Percentiles rank a stretch among this genome's conserved stretches.
These are phyloP conservation scores for Lophochroa leadbeateri DNA, from an alignment of 2,113 vertebrate genomes.

Conservation along the genomic window DNA sequence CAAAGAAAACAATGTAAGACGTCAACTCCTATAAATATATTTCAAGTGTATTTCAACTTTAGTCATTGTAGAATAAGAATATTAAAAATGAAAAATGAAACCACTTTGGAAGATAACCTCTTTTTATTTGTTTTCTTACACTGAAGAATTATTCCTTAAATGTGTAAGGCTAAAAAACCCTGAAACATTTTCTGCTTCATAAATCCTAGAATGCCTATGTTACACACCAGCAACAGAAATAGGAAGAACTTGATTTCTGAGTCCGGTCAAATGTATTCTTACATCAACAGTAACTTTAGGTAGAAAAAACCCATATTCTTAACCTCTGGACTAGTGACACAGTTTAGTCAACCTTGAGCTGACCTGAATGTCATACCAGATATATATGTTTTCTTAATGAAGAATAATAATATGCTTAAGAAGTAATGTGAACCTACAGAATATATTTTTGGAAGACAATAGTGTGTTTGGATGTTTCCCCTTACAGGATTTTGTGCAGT, in stretches of 20 bases:
- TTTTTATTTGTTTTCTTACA: background rate
- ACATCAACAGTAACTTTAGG: background rate
- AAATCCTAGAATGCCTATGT: background rate
- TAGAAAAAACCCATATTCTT: background rate
- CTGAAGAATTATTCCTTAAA: background rate
- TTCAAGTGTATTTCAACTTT: background rate
- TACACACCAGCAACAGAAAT: background rate
- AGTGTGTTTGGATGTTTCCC: background rate
- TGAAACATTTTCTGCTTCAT: background rate
- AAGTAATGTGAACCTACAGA: background rate
- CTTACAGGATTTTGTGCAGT: background rate
- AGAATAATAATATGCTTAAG: background rate
- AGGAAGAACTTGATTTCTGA: background rate
- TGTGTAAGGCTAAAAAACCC: background rate
- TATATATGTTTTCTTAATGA: background rate
- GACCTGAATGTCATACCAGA: background rate
- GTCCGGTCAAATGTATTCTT: background rate
- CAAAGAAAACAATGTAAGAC: background rate
- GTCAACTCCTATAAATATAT: background rate
- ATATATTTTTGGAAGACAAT: background rate
- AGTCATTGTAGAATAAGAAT: background rate
- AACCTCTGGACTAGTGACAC: background rate
- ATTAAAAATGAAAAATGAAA: background rate
- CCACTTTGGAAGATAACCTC: background rate
- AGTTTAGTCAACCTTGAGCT: background rate